Evolutionary conservation across 2,113 vertebrate species (phyloP), one percentile per base, ranked within the genome.

Genomic region (Leptocoma aspasia): DNA sequence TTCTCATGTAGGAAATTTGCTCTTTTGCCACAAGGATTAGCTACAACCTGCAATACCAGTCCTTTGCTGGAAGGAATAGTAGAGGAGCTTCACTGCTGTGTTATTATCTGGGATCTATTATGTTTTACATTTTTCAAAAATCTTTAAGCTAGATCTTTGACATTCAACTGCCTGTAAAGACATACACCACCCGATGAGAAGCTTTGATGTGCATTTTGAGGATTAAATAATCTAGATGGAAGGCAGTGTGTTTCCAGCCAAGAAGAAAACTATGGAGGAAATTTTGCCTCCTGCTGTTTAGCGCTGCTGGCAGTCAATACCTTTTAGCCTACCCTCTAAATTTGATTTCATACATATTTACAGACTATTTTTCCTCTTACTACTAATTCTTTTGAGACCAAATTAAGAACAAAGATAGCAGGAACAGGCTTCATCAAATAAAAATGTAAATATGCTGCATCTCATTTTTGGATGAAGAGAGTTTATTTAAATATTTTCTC

Each of bases 211-310:
- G 98, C 98, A 98, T 98, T 99, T 99, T 99, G 98, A 98, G 98
- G 98, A 99, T 99, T 99, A 99, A 99, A 99, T 99, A 98, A 99
- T 99, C 99, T 98, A 99, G 98, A 98, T 98, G 98, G 98, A 98
- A 98, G 98, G 98, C 97, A 98, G 98, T 98, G 98, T 97, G 97
- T 98, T 98, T 99, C 98, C 98, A 98, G 98, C 98, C 97, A 98
- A 98, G 97, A 98, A 98, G 97, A 98, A 98, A 98, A 98, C 98
- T 98, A 98, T 97, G 97, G 98, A 98, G 98, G 97, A 98, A 98
- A 98, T 98, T 98, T 99, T 98, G 97, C 98, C 98, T 98, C 98
- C 98, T 97, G 98, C 98, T 90, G 98, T 97, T 99, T 90, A 96
- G 96, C 98, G 93, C 98, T 97, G 97, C 89, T 98, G 98, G 98